These are phyloP conservation scores for Athripsodes cinereus DNA, from an alignment of 2,888 invertebrate genomes.

Conservation along the genomic window DNA sequence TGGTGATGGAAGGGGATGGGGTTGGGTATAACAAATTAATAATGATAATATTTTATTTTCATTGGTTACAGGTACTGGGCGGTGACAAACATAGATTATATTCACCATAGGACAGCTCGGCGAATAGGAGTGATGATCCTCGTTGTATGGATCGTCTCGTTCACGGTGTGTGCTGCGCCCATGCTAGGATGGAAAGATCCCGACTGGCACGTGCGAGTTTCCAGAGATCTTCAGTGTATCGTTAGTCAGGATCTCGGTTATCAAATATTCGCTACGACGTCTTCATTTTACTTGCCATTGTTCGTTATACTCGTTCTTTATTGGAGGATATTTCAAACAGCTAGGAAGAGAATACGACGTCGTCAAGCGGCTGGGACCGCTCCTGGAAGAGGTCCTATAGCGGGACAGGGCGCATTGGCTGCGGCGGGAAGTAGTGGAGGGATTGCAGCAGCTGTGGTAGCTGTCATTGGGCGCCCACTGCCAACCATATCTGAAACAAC, in stretches of 20 bases:
- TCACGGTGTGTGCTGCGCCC: conserved; percentile 82
- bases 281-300: conserved; percentile 87
- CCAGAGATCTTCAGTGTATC: conserved; percentile 63
- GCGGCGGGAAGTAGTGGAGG: conserved; percentile 67
- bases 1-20: no score
- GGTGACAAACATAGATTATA: conserved; percentile 86
- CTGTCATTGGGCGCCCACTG: conserved; percentile 62
- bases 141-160: conserved; percentile 77
- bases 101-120: conserved; percentile 71
- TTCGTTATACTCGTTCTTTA: conserved; percentile 83
- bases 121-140: conserved; percentile 76
- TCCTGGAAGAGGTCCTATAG: conserved; percentile 44
- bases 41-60: no score
- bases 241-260: conserved; percentile 81
- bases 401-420: conserved; percentile 53
- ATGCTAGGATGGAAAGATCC: conserved; percentile 76
- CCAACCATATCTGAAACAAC: conserved; percentile 65
- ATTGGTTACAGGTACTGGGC: conserved; percentile 70
- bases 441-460: conserved; percentile 67
- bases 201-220: conserved; percentile 50
- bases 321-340: conserved; percentile 87
- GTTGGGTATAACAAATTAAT: no score
- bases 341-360: conserved; percentile 75
- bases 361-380: conserved; percentile 54
- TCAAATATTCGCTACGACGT: conserved; percentile 85